Percentiles rank a stretch among this genome's conserved stretches.
These are phyloP conservation scores for Emydura subglobosa DNA, from an alignment of 2,113 vertebrate genomes.

Conservation along the genomic window DNA sequence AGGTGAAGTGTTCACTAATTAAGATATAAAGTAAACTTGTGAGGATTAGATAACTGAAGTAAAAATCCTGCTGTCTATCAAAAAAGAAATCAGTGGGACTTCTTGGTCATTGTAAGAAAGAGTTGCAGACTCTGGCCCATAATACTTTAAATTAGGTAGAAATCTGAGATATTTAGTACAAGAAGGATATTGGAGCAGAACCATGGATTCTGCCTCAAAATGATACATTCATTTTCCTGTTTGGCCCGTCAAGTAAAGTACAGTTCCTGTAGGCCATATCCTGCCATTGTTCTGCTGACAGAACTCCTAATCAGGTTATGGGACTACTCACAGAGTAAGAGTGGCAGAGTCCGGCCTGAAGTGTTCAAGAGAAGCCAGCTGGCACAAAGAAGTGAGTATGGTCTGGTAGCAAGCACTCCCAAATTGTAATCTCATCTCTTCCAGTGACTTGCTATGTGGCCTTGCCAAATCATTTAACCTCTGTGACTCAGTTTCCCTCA, in stretches of 20 bases:
- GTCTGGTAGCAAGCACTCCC: background rate
- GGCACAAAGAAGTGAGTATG: background rate
- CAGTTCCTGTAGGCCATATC: background rate
- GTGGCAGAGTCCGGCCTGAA: background rate
- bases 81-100: background rate
- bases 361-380: background rate
- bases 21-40: background rate
- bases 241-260: background rate
- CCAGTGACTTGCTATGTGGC: background rate
- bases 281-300: background rate
- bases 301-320: background rate
- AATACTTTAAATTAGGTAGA: background rate
- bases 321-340: background rate
- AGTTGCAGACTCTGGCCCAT: background rate
- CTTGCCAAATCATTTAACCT: background rate
- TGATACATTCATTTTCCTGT: background rate
- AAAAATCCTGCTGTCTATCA: background rate
- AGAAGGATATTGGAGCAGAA: background rate
- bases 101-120: background rate
- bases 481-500: background rate
- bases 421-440: background rate
- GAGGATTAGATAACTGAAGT: background rate
- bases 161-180: background rate
- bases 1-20: conserved; percentile 81
- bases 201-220: background rate